Conservation (phyloP, 2,888 invertebrate species). For the Drosophila rubida region DNA sequence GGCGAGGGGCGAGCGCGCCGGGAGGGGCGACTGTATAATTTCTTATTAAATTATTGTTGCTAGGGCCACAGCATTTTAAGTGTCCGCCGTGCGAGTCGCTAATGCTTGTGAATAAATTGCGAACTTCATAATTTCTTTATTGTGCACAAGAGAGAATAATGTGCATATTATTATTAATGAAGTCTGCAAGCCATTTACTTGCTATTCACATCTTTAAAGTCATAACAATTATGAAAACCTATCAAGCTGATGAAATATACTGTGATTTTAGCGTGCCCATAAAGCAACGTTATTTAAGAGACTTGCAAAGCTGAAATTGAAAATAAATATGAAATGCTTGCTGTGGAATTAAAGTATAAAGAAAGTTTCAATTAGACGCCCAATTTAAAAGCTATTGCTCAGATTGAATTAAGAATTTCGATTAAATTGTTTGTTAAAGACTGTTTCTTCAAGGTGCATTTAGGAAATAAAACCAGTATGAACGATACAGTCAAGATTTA, state of each 20-base stretch:
- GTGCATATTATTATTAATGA: neutral
- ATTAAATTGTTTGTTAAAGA: too few species aligned
- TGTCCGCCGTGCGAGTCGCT: neutral
- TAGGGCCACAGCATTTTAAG: neutral
- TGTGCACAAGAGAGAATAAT: neutral
- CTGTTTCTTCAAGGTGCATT: too few species aligned
- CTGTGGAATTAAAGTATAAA: neutral
- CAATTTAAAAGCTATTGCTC: neutral
- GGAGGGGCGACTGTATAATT: neutral
- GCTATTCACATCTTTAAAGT: neutral
- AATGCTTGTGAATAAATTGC: neutral
- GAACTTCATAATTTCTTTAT: neutral
- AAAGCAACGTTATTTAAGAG: neutral
- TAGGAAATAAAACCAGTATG: too few species aligned
- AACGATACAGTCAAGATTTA: too few species aligned
- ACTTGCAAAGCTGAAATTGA: neutral
- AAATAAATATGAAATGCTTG: neutral
- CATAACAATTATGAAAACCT: neutral
- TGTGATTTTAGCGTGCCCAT: neutral
- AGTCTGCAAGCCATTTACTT: neutral
- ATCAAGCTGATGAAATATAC: too few species aligned
- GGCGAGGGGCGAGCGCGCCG: neutral
- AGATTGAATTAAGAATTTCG: too few species aligned
- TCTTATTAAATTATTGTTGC: slow-evolving; percentile 7
- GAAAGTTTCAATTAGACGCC: neutral